phyloP scores from a whole-genome alignment of 2,797 vertebrate genomes.

The Pseudomugil gertrudae region DNA sequence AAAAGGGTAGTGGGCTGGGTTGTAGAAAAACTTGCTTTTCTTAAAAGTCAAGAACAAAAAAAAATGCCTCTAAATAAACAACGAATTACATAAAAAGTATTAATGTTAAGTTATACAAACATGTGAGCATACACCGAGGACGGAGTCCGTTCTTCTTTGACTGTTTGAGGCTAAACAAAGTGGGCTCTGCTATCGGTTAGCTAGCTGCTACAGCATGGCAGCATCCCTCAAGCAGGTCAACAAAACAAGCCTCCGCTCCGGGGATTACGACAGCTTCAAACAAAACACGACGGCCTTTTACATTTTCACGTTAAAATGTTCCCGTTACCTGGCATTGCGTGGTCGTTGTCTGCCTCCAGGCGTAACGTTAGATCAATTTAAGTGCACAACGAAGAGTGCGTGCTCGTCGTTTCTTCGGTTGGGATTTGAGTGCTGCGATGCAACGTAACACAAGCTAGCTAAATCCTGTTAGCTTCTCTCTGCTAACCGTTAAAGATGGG shows the following conservation, averaged over 20 bases:
- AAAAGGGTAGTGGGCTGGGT: constrained; percentile 50
- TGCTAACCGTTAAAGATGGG: constrained; percentile 70
- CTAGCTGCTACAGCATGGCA: constrained; percentile 77
- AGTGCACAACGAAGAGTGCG: constrained; percentile 41
- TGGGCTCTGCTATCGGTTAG: constrained; percentile 56
- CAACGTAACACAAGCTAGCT: constrained; percentile 72
- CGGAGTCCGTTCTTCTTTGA: constrained; percentile 19
- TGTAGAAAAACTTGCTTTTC: constrained; percentile 1
- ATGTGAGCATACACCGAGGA: constrained; percentile 3
- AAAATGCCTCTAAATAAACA: background rate
- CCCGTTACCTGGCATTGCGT: constrained; percentile 82
- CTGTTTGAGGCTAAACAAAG: constrained; percentile 65
- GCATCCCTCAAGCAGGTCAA: constrained; percentile 70
- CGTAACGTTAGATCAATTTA: constrained; percentile 40
- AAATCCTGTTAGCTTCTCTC: constrained; percentile 74
- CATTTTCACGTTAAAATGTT: background rate
- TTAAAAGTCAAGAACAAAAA: background rate
- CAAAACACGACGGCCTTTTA: background rate
- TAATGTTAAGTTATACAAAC: rapidly evolving
- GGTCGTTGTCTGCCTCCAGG: constrained; percentile 29
- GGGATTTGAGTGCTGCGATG: constrained; percentile 59
- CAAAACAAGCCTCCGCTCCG: constrained; percentile 68
- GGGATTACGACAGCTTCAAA: constrained; percentile 19
- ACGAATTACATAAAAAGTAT: rapidly evolving
- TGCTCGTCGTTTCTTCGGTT: constrained; percentile 49